A percentile compares a stretch with the other conserved stretches of the same genome.
phyloP scores from a whole-genome alignment of 2,888 invertebrate genomes.

The Lordiphosa fenestrarum region DNA sequence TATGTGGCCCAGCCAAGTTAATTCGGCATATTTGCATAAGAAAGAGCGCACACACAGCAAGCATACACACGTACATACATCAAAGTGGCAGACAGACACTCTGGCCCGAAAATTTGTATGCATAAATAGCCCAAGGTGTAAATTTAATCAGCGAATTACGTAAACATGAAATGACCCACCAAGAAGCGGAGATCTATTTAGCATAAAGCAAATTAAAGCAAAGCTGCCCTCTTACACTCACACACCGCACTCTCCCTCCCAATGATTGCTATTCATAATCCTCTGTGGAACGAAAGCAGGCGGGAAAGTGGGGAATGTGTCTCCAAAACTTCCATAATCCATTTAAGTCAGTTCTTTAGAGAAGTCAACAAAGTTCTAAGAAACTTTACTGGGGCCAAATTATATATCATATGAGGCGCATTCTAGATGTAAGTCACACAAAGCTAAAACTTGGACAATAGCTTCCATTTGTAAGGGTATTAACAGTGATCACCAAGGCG shows the following conservation, averaged over 20 bases:
- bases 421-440: too few relatives aligned
- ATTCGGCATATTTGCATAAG: conserved; percentile 67
- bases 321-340: too few relatives aligned
- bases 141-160: conserved; percentile 54
- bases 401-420: too few relatives aligned
- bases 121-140: conserved; percentile 56
- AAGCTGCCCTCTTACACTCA: not conserved
- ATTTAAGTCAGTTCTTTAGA: too few relatives aligned
- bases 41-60: conserved; percentile 46
- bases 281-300: too few relatives aligned
- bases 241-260: not conserved
- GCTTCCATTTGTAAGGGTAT: too few relatives aligned
- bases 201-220: conserved; percentile 29
- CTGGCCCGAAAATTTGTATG: conserved; percentile 31
- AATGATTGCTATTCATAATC: too few relatives aligned
- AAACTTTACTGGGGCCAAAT: too few relatives aligned
- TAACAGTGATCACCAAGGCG: too few relatives aligned
- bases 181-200: conserved; percentile 24
- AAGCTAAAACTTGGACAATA: too few relatives aligned
- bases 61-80: conserved; percentile 46
- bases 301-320: too few relatives aligned
- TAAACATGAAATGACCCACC: conserved; percentile 38
- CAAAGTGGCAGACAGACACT: conserved; percentile 29
- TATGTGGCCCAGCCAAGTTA: conserved; percentile 48
- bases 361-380: too few relatives aligned